Evolutionary conservation across 2,113 vertebrate genomes (phyloP).

Genomic region (Silurus asotus): DNA sequence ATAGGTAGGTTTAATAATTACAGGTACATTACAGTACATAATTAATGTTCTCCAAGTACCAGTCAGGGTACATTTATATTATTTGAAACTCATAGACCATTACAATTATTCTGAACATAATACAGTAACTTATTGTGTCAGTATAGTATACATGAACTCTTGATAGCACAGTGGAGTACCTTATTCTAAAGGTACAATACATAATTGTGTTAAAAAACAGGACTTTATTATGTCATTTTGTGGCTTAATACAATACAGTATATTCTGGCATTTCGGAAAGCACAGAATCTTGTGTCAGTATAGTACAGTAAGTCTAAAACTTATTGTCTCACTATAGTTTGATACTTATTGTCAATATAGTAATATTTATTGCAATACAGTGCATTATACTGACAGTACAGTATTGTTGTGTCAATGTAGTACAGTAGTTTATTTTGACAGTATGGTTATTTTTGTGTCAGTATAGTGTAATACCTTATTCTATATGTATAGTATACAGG

Average conservation of each 20-base stretch:
- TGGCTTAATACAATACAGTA: too few species aligned
- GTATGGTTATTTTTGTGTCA: neutral
- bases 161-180: neutral
- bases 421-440: neutral
- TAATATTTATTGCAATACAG: too few species aligned
- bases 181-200: neutral
- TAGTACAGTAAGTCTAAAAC: too few species aligned
- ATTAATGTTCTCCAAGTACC: neutral
- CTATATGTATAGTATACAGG: neutral
- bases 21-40: neutral
- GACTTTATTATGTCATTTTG: too few species aligned
- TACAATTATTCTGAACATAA: neutral
- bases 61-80: neutral
- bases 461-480: neutral
- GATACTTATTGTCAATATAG: too few species aligned
- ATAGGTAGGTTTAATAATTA: neutral
- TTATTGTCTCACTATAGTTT: too few species aligned
- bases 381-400: neutral
- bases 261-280: too few species aligned
- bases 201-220: too few species aligned
- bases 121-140: neutral
- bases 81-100: neutral
- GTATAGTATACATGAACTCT: neutral
- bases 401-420: neutral
- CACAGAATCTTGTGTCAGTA: neutral